Conservation (phyloP, 1,140 invertebrate genomes). For the Plodia interpunctella region DNA sequence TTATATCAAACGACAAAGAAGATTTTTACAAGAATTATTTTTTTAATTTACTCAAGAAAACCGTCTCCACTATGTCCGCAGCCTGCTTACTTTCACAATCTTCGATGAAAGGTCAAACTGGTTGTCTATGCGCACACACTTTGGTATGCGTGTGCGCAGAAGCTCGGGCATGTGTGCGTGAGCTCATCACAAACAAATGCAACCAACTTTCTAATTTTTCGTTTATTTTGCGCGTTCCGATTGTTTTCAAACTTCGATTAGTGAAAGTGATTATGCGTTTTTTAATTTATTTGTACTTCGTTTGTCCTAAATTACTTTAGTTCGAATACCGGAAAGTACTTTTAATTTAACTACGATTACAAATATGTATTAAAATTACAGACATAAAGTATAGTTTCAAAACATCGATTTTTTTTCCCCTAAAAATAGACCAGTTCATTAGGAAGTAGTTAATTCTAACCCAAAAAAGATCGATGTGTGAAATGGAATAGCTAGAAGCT, state of each 20-base stretch:
- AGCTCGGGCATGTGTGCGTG: constrained; percentile 8
- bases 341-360: too few species aligned
- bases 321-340: too few species aligned
- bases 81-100: constrained; percentile 20
- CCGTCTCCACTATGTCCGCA: neutral
- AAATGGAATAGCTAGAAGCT: too few species aligned
- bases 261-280: constrained; percentile 6
- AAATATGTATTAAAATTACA: too few species aligned
- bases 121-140: neutral
- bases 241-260: constrained; percentile 2
- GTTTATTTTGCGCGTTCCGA: neutral
- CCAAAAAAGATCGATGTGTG: too few species aligned
- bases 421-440: too few species aligned
- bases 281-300: neutral
- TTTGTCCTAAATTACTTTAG: constrained; percentile 1
- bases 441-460: too few species aligned
- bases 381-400: too few species aligned
- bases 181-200: neutral
- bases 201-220: constrained; percentile 23
- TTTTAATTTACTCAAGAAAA: neutral
- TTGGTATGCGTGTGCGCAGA: too few species aligned
- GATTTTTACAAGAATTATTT: too few species aligned
- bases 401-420: too few species aligned
- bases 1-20: too few species aligned
- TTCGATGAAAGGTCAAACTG: constrained; percentile 18